These are phyloP conservation scores for Sinocyclocheilus maitianheensis DNA, from an alignment of 2,113 vertebrate species.

Conservation along the genomic window DNA sequence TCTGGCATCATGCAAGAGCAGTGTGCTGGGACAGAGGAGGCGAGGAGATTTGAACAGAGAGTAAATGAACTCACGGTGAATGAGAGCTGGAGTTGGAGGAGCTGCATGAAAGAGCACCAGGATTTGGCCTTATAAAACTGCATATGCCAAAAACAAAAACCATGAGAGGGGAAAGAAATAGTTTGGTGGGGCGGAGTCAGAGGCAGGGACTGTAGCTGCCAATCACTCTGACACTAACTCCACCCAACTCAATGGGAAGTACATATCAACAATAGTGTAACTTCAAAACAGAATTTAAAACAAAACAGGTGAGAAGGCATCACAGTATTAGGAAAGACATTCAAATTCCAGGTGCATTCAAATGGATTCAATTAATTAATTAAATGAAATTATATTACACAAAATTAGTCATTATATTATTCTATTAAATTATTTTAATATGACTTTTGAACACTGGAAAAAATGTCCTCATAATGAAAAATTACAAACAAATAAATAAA, in stretches of 20 bases:
- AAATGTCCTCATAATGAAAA: not conserved
- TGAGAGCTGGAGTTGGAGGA: constrained; percentile 95
- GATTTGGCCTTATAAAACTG: constrained; percentile 98
- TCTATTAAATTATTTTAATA: not conserved
- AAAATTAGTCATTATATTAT: not conserved
- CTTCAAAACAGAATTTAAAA: constrained; percentile 42
- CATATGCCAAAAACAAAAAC: constrained; percentile 81
- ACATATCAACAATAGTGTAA: constrained; percentile 41
- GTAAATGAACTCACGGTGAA: constrained; percentile 93
- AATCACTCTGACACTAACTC: constrained; percentile 51
- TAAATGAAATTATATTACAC: not conserved
- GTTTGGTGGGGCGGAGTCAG: constrained; percentile 56
- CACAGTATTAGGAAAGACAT: constrained; percentile 45
- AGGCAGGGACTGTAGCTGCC: constrained; percentile 53
- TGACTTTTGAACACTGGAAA: not conserved
- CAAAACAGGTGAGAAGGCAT: not conserved
- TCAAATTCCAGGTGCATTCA: constrained; percentile 26
- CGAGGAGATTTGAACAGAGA: constrained; percentile 74
- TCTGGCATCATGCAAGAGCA: constrained; percentile 2
- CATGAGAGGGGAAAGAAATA: constrained; percentile 62
- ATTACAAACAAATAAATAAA: not conserved
- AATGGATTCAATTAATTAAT: not conserved
- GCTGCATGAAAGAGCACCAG: constrained; percentile 91
- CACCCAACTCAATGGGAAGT: constrained; percentile 35
- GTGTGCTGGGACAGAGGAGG: constrained; percentile 31